Base-by-base conservation (phyloP, 2,888 invertebrate genomes). In the Lasioglossum oenotherae region DNA sequence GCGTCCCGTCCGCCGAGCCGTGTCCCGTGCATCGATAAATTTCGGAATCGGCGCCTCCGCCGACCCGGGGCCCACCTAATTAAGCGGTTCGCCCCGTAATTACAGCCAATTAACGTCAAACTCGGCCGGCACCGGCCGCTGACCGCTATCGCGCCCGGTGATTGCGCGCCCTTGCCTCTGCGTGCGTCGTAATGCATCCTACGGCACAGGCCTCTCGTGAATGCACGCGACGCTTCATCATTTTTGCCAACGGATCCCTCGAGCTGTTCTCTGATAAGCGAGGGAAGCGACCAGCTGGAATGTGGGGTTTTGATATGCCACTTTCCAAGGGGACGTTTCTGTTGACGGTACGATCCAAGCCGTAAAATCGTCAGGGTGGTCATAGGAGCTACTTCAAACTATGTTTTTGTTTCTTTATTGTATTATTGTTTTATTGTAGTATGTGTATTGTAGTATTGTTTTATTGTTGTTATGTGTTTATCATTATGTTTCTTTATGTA, bases 81-180 rank as follows among this genome's bases (percentile, higher is more conserved):
- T 94, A 93, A 94, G 94, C 92, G 90, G 90, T 94, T 93, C 90
- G 90, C 91, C 92, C 91, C 91, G 90, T 93, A 94, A 94, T 94
- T 94, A 93, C 92, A 91, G 91, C 92, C 93, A 94, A 93, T 94
- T 94, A 94, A 93, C 91, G 93, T 94, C 93, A 93, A 92, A 92
- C 90, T 91, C 88, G 84, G 82, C 86, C 90, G 87, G 80, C 78
- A 73, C 84, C 78, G 75, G 64, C 69, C 80, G 72, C 85, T 84
- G 87, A 79, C 80, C 81, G 81, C 84, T 86, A 91, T 91, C 87
- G 73, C 74, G 84, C 82, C 16, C 41, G 72, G 49, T 86, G 87
- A 91, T 87, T 88, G 90, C 90, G 87, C 90, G 85, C 78, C 84
- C 84, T 79, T 80, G 53, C 80, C 74, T 44, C 80, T 72, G 67